phyloP scores from a whole-genome alignment of 2,113 vertebrate genomes.

The Microcebus jonahi region DNA sequence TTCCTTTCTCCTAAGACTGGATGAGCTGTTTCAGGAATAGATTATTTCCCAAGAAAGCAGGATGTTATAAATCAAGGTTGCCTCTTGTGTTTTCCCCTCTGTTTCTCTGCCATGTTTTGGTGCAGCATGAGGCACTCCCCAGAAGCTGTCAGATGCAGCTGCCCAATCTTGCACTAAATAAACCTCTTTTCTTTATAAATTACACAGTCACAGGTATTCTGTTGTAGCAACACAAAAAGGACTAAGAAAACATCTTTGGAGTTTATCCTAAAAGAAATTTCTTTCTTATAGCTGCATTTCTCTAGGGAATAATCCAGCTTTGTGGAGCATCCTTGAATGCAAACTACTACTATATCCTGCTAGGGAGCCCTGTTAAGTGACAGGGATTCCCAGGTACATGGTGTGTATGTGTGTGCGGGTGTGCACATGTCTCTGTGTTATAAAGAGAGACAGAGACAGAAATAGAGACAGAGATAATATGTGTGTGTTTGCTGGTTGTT shows the following conservation, averaged over 20 bases:
- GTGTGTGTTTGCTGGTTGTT: not conserved
- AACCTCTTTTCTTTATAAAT: not conserved
- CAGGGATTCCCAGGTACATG: not conserved
- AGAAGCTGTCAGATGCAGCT: not conserved
- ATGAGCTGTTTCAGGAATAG: not conserved
- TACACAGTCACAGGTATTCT: not conserved
- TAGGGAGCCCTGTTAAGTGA: not conserved
- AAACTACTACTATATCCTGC: not conserved
- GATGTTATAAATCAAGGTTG: not conserved
- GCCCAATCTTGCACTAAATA: not conserved
- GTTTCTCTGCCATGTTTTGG: not conserved
- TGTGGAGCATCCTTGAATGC: not conserved
- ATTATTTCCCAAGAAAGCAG: not conserved
- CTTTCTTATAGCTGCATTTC: not conserved
- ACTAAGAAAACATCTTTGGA: not conserved
- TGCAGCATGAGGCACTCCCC: not conserved
- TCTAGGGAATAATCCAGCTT: not conserved
- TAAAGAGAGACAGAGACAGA: not conserved
- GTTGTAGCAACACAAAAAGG: not conserved
- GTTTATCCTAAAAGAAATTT: not conserved
- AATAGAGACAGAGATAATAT: not conserved
- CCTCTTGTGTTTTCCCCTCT: not conserved
- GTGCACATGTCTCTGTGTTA: not conserved
- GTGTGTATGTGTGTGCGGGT: not conserved
- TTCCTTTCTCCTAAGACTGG: not conserved